A percentile compares a stretch with the other conserved stretches of the same genome.
Conservation (phyloP, 2,888 invertebrate genomes). For the Tachina lurida region DNA sequence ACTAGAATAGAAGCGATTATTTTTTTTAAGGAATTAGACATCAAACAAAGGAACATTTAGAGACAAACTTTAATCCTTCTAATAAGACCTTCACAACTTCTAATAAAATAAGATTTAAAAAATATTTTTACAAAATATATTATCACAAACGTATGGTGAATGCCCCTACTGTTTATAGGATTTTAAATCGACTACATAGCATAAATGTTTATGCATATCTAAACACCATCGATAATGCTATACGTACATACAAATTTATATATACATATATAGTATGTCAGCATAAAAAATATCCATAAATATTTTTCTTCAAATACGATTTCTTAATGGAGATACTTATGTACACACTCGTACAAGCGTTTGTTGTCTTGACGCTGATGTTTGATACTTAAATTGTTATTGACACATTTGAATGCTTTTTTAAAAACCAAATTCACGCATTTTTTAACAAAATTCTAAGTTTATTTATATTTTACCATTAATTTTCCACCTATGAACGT, state of each 20-base stretch:
- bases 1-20: too few species aligned
- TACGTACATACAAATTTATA: too few species aligned
- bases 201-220: conserved; percentile 52
- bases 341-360: neutral
- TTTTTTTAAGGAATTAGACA: too few species aligned
- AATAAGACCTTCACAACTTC: too few species aligned
- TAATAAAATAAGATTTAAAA: too few species aligned
- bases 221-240: conserved; percentile 44
- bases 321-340: conserved; percentile 7
- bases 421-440: conserved; percentile 31
- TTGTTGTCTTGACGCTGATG: conserved; percentile 46
- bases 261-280: neutral
- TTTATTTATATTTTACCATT: conserved; percentile 39
- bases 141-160: neutral
- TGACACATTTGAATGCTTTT: conserved; percentile 63
- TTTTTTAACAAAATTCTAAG: conserved; percentile 25
- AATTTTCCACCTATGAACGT: conserved; percentile 25
- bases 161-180: neutral
- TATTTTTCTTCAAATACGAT: conserved; percentile 7
- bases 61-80: too few species aligned
- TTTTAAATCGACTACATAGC: conserved; percentile 5
- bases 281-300: conserved; percentile 4
- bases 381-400: conserved; percentile 66
- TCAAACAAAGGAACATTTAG: too few species aligned
- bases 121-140: too few species aligned